These are phyloP conservation scores for Pristionchus exspectatus DNA, from an alignment of 2,888 invertebrate genomes.

Conservation along the genomic window DNA sequence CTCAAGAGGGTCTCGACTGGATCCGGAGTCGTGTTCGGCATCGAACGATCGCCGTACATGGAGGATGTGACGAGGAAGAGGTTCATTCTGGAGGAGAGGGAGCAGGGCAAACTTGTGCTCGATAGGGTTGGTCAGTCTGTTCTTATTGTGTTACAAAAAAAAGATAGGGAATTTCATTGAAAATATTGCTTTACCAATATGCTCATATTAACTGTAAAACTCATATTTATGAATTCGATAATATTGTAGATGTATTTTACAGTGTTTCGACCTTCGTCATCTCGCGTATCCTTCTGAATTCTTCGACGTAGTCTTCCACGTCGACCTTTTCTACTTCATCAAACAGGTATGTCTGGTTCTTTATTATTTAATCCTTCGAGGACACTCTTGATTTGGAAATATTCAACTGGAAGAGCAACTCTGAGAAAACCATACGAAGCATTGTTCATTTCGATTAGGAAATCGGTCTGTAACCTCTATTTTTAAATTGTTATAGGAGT, in stretches of 20 bases:
- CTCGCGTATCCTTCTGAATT: conserved; percentile 74
- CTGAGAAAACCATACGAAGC: no score
- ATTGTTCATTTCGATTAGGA: no score
- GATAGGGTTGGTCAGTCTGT: conserved; percentile 62
- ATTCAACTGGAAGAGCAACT: no score
- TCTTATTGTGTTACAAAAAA: background rate
- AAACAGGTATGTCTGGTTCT: conserved; percentile 51
- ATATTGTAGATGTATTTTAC: conserved; percentile 45
- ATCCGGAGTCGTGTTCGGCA: conserved; percentile 65
- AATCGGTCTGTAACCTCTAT: no score
- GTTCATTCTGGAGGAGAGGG: conserved; percentile 69
- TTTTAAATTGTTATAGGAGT: conserved; percentile 25
- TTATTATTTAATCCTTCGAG: background rate
- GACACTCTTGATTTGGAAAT: background rate
- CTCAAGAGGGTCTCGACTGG: conserved; percentile 30
- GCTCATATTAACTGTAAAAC: background rate
- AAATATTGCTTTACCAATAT: background rate
- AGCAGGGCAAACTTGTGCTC: conserved; percentile 66
- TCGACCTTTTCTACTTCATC: conserved; percentile 76
- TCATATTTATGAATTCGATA: background rate
- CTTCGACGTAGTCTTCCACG: conserved; percentile 73
- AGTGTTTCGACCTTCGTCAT: conserved; percentile 64
- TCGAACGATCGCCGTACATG: conserved; percentile 75
- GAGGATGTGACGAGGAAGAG: conserved; percentile 63
- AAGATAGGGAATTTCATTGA: background rate